Evolutionary conservation across 2,113 vertebrate species (phyloP), one percentile per base, ranked within the genome.

Genomic region (Merops nubicus): DNA sequence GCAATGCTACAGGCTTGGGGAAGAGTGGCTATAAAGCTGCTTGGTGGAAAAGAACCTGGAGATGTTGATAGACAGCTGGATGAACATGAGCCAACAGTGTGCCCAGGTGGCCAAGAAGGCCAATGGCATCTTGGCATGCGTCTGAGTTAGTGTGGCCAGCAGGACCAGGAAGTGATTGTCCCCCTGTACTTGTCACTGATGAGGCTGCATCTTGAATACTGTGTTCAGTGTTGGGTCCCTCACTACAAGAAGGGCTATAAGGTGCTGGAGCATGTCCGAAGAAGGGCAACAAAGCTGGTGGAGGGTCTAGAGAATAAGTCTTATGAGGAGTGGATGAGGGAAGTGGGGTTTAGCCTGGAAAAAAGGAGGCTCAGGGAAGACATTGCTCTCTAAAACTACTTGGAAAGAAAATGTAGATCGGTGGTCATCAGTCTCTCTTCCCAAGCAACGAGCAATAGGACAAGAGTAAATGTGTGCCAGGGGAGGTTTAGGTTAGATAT

Each of bases 401-500:
- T 57, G 48, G 57, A 81, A 72, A 31, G 26, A 76, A 22, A 6
- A 2, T 5, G 25, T 42, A 51, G 20, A 0, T 2, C 29, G 14
- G 2, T 74, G 26, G 18, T 7, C 2, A 8, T 65, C 0, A 0
- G 5, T 18, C 2, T 74, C 19, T 69, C 42, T 4, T 88, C 25
- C 14, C 34, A 82, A 15, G 36, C 11, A 42, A 15, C 16, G 65
- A 65, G 45, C 2, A 12, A 43, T 33, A 50, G n/a, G 7, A 81
- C 1, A 1, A 75, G 62, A 79, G 17, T 31, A 51, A 76, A 48
- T 0, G 0, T 86, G 60, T 1, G 3, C 13, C 8, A 40, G 34
- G 3, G 33, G 19, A 82, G 11, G 13, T 63, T 72, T 45, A 59
- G n/a, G 6, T 31, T 50, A 22, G 23, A 14, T 45, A 50, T 53